Conservation (phyloP, 2,113 vertebrate genomes). For the Mirza zaza region DNA sequence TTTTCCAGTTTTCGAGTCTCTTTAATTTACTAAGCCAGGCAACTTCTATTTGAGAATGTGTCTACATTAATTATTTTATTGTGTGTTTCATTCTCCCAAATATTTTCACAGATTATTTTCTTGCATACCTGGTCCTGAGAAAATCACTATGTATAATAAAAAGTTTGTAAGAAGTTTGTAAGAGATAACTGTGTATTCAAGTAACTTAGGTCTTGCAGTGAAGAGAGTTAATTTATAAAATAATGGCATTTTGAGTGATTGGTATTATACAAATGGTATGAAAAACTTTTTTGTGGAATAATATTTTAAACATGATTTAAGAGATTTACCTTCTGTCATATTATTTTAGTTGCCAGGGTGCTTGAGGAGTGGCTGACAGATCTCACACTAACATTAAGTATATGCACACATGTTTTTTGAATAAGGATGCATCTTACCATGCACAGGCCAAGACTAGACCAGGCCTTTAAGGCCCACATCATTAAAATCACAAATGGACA, state of each 20-base stretch:
- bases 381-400: conserved; percentile 26
- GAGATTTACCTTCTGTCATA: conserved; percentile 50
- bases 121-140: background rate
- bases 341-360: conserved; percentile 39
- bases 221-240: conserved; percentile 6
- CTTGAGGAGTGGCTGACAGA: background rate
- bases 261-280: background rate
- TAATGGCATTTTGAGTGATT: conserved; percentile 28
- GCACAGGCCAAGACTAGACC: conserved; percentile 35
- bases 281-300: background rate
- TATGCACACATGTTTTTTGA: conserved; percentile 9
- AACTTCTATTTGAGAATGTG: background rate
- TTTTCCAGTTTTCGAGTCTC: background rate
- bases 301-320: conserved; percentile 51
- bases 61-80: background rate
- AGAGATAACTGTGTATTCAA: background rate
- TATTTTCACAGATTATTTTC: background rate
- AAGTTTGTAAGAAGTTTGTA: background rate
- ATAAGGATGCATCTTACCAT: conserved; percentile 56
- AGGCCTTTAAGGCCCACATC: background rate
- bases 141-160: background rate
- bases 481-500: conserved; percentile 58
- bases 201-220: background rate
- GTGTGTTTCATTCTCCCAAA: background rate
- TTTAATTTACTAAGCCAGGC: background rate